Evolutionary conservation across 1,140 invertebrate species (phyloP).

Genomic region (Myzus persicae): DNA sequence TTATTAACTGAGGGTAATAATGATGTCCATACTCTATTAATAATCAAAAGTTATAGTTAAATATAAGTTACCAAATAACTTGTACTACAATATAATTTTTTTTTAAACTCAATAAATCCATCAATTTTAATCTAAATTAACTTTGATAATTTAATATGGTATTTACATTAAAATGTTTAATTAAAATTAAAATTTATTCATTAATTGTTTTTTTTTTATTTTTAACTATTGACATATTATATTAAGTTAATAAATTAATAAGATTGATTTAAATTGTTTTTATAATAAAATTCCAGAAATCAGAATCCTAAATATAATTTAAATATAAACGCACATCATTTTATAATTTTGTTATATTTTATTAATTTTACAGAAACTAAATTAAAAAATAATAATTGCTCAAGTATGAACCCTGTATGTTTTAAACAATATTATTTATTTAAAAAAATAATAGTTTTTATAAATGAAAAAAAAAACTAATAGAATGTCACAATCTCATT

Average conservation of each 20-base stretch:
- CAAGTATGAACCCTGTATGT: neutral
- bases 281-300: neutral
- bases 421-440: neutral
- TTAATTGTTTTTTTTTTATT: no score
- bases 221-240: no score
- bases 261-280: neutral
- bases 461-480: neutral
- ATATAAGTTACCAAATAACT: no score
- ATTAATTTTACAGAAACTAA: neutral
- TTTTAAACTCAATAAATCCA: no score
- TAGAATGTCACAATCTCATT: neutral
- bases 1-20: no score
- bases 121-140: no score
- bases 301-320: neutral
- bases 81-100: no score
- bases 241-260: neutral
- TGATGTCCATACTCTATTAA: no score
- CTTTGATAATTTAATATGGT: no score
- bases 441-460: neutral
- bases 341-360: neutral
- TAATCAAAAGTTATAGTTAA: no score
- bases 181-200: no score
- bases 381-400: neutral
- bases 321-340: neutral
- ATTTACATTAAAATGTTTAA: no score